Conservation (phyloP, 2,797 vertebrate species). For the Tokudaia muenninki region DNA sequence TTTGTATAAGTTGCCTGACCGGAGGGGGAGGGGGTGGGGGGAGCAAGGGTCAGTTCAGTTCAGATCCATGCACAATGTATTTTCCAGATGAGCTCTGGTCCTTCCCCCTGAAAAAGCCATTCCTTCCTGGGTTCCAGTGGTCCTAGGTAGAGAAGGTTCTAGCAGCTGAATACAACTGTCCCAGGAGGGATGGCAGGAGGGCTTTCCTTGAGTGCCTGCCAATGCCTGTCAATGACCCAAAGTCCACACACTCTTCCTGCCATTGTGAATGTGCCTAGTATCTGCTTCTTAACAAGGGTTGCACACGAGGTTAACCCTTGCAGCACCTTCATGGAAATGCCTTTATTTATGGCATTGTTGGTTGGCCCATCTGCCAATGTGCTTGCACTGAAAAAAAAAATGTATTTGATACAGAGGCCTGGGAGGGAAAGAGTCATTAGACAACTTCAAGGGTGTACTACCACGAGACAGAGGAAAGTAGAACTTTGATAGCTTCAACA, state of each 20-base stretch:
- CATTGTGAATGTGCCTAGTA: neutral
- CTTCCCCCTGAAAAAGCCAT: neutral
- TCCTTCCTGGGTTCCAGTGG: neutral
- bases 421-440: neutral
- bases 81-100: neutral
- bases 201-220: conserved; percentile 27
- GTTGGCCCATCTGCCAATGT: neutral
- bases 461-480: neutral
- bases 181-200: neutral
- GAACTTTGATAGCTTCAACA: neutral
- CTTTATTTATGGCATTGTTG: neutral
- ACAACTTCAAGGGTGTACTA: neutral
- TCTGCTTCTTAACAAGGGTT: conserved; percentile 13
- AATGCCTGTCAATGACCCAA: conserved; percentile 5
- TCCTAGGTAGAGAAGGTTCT: neutral
- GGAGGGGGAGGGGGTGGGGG: neutral
- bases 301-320: neutral
- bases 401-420: neutral
- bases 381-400: neutral
- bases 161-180: neutral
- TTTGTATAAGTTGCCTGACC: neutral
- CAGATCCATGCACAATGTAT: neutral
- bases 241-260: conserved; percentile 28
- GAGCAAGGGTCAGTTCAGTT: neutral
- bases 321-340: neutral